Conservation (phyloP, 2,113 vertebrate genomes). For the Laterallus jamaicensis region DNA sequence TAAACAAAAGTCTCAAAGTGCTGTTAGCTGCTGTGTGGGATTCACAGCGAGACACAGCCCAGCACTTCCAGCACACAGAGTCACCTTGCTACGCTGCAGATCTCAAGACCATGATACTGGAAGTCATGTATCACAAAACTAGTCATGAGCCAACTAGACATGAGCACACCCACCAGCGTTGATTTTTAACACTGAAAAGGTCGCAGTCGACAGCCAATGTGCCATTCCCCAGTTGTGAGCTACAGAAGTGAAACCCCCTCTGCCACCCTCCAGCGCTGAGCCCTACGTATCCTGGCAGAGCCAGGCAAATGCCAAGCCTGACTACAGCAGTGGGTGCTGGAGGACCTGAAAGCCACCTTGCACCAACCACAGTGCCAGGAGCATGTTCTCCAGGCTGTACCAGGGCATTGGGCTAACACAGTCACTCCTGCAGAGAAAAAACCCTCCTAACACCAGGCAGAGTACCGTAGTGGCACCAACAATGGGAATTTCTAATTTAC, state of each 20-base stretch:
- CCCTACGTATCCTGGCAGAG: neutral
- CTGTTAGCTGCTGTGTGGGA: neutral
- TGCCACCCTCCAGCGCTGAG: neutral
- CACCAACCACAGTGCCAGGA: neutral
- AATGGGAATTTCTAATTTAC: neutral
- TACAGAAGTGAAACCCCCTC: neutral
- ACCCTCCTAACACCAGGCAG: neutral
- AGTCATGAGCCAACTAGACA: neutral
- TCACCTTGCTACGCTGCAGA: neutral
- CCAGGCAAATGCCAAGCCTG: neutral
- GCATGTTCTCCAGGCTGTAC: fast-evolving
- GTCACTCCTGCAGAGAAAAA: neutral
- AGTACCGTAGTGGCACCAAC: neutral
- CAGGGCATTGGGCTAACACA: neutral
- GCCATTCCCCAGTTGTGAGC: neutral
- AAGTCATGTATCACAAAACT: neutral
- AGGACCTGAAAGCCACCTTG: neutral
- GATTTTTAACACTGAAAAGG: neutral
- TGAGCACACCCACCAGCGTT: neutral
- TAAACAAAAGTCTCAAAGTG: slow-evolving; percentile 52
- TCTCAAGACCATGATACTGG: neutral
- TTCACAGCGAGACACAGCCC: neutral
- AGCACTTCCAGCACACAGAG: neutral
- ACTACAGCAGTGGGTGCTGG: neutral
- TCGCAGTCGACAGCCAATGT: neutral